Base-by-base conservation (phyloP, 2,797 vertebrate species). In the Cichlasoma orientale region DNA sequence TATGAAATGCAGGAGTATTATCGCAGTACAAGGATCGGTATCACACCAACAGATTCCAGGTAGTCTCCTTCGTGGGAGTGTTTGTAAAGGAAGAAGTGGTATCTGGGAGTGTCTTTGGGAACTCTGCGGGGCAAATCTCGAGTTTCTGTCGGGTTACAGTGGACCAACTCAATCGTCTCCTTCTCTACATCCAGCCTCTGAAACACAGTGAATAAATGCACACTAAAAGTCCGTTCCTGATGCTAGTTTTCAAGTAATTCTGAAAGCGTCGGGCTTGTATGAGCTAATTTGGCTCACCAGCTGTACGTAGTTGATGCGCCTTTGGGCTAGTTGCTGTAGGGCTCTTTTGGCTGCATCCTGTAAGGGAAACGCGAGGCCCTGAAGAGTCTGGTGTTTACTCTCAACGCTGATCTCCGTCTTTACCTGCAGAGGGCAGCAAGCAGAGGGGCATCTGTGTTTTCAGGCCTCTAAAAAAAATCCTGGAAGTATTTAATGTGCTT, bases 21-120 rank as follows among this genome's bases (percentile, higher is more conserved):
- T 44, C 50, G 59, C 29, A 73, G 58, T 52, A 18, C 21, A 56
- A 27, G 31, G 69, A 75, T 80, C 52, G 33, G 57, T 27, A 59
- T 84, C 97, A 89, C 92, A 99, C 98, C 97, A 0, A 99, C 95
- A 86, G 97, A 98, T 91, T 99, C 98, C 50, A 98, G 94, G 88
- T 96, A 95, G 92, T 98, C 97, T 52, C 98, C 98, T 92, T 99
- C 98, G 0, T 99, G 97, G 10, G 95, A 97, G 91, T 99, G 98
- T 88, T 97, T 99, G 91, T 98, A 99, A 68, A 99, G 96, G 92
- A 99, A 99, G 92, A 99, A 98, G 93, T 99, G 98, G 84, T 99
- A 99, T 90, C 98, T 97, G 69, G 98, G 97, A 0, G 97, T 96
- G 90, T 99, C 97, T 84, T 95, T 96, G 3, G 98, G 98, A 80